Evolutionary conservation across 1,140 invertebrate genomes (phyloP).

Genomic region (Contarinia nasturtii): DNA sequence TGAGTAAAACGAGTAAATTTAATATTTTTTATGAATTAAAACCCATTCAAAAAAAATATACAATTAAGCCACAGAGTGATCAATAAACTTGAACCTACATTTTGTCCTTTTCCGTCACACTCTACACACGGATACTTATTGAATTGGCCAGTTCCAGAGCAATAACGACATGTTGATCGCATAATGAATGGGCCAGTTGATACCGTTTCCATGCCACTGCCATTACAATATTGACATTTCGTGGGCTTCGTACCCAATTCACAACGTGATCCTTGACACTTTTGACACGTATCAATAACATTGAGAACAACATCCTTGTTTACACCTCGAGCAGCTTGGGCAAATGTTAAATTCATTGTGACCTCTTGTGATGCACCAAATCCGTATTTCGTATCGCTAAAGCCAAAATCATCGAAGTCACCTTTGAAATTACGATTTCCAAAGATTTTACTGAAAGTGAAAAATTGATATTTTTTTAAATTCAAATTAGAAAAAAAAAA

Average conservation of each 20-base stretch:
- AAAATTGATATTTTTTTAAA: too few relatives aligned
- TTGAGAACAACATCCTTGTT: slow-evolving; percentile 89
- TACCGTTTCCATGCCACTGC: slow-evolving; percentile 90
- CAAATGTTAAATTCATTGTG: slow-evolving; percentile 78
- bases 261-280: slow-evolving; percentile 66
- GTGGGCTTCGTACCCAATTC: slow-evolving; percentile 76
- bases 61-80: slow-evolving; percentile 1
- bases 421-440: slow-evolving; percentile 51
- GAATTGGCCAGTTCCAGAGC: slow-evolving; percentile 67
- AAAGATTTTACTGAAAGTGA: slow-evolving; percentile 51
- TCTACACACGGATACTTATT: slow-evolving; percentile 84
- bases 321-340: slow-evolving; percentile 86
- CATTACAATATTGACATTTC: slow-evolving; percentile 83
- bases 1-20: slow-evolving; percentile 5
- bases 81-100: slow-evolving; percentile 26
- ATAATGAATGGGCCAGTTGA: slow-evolving; percentile 89
- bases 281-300: slow-evolving; percentile 79
- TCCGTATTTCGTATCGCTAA: slow-evolving; percentile 69
- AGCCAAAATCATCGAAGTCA: slow-evolving; percentile 66
- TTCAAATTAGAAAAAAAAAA: too few relatives aligned
- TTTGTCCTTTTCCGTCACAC: slow-evolving; percentile 85
- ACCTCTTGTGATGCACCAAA: slow-evolving; percentile 84
- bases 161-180: slow-evolving; percentile 86
- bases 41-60: background rate
- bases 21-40: slow-evolving; percentile 1